phyloP scores from a whole-genome alignment of 2,797 vertebrate species.

The Percopsis omiscomaycus region DNA sequence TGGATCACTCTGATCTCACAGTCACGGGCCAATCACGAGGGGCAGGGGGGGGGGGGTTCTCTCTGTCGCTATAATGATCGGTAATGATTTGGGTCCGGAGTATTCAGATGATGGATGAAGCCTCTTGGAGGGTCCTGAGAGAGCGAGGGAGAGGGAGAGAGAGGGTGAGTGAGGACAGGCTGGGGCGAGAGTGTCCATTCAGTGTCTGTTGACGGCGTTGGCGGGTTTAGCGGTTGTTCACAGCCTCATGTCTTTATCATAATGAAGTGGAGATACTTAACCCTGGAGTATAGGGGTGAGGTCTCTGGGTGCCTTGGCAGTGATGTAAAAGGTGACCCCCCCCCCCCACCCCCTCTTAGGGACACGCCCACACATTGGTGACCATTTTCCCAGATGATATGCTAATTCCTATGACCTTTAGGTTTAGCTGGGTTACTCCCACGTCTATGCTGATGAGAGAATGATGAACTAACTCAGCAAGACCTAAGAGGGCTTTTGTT shows the following conservation, averaged over 20 bases:
- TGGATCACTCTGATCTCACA: conserved; percentile 72
- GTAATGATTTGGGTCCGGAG: conserved; percentile 77
- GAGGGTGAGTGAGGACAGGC: conserved; percentile 33
- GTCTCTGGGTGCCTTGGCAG: conserved; percentile 65
- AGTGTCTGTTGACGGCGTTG: conserved; percentile 67
- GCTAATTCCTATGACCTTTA: conserved; percentile 80
- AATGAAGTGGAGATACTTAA: conserved; percentile 83
- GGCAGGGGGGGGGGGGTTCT: conserved; percentile 33
- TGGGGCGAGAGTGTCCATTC: conserved; percentile 40
- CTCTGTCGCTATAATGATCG: conserved; percentile 78
- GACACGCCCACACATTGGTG: conserved; percentile 72
- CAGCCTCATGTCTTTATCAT: conserved; percentile 77
- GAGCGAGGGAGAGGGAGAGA: conserved; percentile 43
- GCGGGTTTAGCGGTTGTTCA: conserved; percentile 63
- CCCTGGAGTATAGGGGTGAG: conserved; percentile 62
- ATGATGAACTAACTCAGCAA: conserved; percentile 58
- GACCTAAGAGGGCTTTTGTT: conserved; percentile 26
- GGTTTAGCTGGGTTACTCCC: conserved; percentile 68
- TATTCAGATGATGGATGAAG: conserved; percentile 82
- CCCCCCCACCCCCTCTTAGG: conserved; percentile 59
- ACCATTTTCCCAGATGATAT: conserved; percentile 80
- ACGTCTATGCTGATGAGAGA: conserved; percentile 47
- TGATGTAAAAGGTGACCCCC: conserved; percentile 79
- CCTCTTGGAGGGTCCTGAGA: conserved; percentile 56
- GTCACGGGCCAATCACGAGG: not conserved